Evolutionary conservation across 2,888 invertebrate genomes (phyloP).

Genomic region (Julus scanicus): DNA sequence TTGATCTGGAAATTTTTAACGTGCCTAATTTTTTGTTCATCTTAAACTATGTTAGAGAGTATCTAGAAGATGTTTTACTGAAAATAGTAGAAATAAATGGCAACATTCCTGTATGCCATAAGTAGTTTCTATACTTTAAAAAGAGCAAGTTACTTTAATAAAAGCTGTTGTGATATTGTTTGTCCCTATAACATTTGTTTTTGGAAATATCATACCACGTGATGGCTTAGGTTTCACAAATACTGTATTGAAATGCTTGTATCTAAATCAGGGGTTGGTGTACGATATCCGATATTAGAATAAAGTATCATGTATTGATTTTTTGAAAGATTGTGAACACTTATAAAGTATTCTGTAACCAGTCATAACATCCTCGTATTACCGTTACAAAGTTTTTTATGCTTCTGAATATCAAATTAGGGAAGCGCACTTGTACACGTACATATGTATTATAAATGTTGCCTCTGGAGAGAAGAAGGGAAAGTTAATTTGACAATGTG

Average conservation of each 20-base stretch:
- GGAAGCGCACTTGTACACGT: background rate
- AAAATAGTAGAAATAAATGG: no score
- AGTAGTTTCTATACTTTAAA: no score
- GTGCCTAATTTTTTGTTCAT: no score
- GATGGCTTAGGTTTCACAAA: no score
- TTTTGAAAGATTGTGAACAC: background rate
- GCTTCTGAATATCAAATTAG: slow-evolving; percentile 13
- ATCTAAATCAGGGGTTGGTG: background rate
- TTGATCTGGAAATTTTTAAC: no score
- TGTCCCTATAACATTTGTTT: background rate
- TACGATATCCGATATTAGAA: background rate
- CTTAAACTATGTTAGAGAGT: no score
- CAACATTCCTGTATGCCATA: no score
- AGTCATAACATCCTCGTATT: background rate
- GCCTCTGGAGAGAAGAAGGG: slow-evolving; percentile 12
- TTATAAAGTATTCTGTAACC: background rate
- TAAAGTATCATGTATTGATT: background rate
- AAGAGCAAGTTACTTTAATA: background rate
- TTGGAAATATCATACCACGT: no score
- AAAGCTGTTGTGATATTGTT: background rate
- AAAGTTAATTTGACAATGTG: slow-evolving; percentile 33
- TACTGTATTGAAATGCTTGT: no score
- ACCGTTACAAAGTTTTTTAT: background rate
- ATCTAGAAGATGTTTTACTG: no score
- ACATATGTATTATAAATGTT: background rate